phyloP scores from a whole-genome alignment of 2,797 vertebrate species.

The Mormyrus proboscirostris region DNA sequence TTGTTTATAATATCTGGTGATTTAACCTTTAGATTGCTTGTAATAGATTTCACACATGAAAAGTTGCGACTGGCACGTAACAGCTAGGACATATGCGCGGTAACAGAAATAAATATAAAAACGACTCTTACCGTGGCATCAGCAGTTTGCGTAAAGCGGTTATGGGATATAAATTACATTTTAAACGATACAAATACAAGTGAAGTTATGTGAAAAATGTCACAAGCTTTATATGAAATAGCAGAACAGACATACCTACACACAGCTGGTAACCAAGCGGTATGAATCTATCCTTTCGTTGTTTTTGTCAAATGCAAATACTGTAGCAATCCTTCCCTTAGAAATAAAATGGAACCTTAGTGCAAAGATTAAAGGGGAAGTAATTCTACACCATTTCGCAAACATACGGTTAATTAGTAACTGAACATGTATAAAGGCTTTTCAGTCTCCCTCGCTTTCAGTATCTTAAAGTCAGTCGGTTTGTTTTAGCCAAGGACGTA shows the following conservation, averaged over 20 bases:
- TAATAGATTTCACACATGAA: not conserved
- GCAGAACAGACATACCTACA: slow-evolving; percentile 36
- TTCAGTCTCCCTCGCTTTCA: not conserved
- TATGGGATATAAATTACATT: not conserved
- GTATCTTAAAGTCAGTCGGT: not conserved
- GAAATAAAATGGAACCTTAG: slow-evolving; percentile 26
- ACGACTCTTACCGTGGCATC: not conserved
- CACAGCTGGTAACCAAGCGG: not conserved
- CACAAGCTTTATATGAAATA: not conserved
- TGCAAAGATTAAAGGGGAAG: slow-evolving; percentile 49
- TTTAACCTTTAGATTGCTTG: not conserved
- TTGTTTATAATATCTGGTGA: not conserved
- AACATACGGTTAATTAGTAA: slow-evolving; percentile 53
- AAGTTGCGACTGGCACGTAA: not conserved
- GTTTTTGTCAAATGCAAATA: not conserved
- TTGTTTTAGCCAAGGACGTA: not conserved
- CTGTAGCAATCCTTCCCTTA: slow-evolving; percentile 24
- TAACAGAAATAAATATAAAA: not conserved
- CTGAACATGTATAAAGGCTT: slow-evolving; percentile 28
- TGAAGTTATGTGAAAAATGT: not conserved
- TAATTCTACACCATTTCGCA: slow-evolving; percentile 24
- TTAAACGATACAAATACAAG: not conserved
- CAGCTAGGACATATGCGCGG: not conserved
- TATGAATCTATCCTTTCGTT: slow-evolving; percentile 11
- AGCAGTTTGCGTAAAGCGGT: not conserved